phyloP scores from a whole-genome alignment of 2,888 invertebrate genomes.

The Amphipyra tragopoginis region DNA sequence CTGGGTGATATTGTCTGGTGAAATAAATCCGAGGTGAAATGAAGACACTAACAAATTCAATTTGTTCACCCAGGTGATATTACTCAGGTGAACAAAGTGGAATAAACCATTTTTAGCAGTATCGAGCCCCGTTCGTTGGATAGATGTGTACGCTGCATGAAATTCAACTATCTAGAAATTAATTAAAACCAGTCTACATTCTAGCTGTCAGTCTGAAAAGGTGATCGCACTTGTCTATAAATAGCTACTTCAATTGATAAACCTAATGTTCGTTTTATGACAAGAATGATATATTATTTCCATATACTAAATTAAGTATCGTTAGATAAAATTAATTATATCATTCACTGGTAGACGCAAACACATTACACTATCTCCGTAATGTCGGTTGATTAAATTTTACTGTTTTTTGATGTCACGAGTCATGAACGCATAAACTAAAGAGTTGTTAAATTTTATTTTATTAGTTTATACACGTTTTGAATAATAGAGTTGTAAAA shows the following conservation, averaged over 20 bases:
- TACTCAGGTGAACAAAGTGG: no score
- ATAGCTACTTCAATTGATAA: conserved; percentile 40
- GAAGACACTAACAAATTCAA: no score
- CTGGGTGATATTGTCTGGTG: no score
- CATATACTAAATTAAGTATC: conserved; percentile 8
- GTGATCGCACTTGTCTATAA: conserved; percentile 27
- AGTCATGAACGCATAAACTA: conserved; percentile 3
- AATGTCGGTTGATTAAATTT: conserved; percentile 21
- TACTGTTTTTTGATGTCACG: conserved; percentile 22
- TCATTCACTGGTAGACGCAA: conserved; percentile 1
- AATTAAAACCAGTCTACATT: conserved; percentile 15
- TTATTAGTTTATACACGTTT: conserved; percentile 4
- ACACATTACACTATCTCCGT: conserved; percentile 25
- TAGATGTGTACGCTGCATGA: no score
- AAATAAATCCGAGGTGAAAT: no score
- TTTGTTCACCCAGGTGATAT: no score
- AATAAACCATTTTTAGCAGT: no score
- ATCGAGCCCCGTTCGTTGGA: no score
- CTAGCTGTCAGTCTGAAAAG: conserved; percentile 6
- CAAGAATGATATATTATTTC: conserved; percentile 3
- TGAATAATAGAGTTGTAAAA: not conserved
- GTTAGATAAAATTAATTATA: conserved; percentile 29
- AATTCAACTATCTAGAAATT: not conserved
- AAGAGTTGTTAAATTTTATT: not conserved
- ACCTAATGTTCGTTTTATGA: conserved; percentile 17